Conservation (phyloP, 2,888 invertebrate species). For the Ormyrus rosae region DNA sequence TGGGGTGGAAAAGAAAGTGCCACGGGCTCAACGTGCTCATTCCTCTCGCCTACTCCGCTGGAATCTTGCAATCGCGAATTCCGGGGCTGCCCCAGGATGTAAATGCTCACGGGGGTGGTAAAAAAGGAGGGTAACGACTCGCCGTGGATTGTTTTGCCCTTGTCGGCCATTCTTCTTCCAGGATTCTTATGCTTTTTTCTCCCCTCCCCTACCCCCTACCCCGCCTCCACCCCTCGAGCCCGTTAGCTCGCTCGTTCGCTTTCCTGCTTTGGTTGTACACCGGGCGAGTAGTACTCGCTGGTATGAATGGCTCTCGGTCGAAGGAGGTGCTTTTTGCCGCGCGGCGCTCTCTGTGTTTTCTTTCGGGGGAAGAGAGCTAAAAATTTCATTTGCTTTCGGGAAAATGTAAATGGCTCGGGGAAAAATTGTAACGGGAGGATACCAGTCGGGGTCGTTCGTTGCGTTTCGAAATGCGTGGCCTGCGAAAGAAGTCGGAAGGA, state of each 20-base stretch:
- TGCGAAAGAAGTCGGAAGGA: too few species aligned
- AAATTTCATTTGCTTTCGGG: constrained; percentile 18
- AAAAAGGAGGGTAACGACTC: constrained; percentile 34
- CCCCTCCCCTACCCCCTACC: not conserved
- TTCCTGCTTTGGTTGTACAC: too few species aligned
- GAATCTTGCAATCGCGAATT: constrained; percentile 73
- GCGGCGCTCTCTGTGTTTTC: constrained; percentile 6
- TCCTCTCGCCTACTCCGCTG: constrained; percentile 51
- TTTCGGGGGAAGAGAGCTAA: not conserved
- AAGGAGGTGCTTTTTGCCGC: constrained; percentile 6
- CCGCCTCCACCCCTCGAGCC: not conserved
- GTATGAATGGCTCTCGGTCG: too few species aligned
- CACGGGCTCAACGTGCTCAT: constrained; percentile 39
- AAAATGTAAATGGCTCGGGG: not conserved
- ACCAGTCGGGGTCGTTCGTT: too few species aligned
- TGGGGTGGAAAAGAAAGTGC: constrained; percentile 34
- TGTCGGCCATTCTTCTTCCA: constrained; percentile 42
- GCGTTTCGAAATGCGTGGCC: too few species aligned
- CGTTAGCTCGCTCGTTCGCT: not conserved
- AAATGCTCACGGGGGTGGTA: constrained; percentile 56
- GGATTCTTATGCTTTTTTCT: constrained; percentile 38
- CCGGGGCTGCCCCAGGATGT: constrained; percentile 63
- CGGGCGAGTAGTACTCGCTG: too few species aligned
- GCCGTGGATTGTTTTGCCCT: constrained; percentile 52
- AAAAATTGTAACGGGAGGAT: too few species aligned